phyloP scores from a whole-genome alignment of 1,140 invertebrate genomes.

The Argopecten irradians region DNA sequence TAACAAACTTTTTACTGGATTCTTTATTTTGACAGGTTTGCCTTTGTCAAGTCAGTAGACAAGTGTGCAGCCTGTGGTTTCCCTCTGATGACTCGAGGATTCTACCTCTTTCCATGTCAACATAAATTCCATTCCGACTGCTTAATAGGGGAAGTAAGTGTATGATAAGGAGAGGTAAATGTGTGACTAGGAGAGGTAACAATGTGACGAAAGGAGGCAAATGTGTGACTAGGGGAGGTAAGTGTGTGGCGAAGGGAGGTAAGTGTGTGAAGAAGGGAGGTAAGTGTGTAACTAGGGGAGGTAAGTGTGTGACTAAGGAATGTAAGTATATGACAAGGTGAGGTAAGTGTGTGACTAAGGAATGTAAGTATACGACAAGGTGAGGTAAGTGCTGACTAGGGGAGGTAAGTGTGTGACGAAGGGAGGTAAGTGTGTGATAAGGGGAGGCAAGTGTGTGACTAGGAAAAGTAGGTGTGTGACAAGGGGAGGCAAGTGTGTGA shows the following conservation, averaged over 20 bases:
- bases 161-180: background rate
- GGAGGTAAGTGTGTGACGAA: too few species aligned
- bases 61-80: conserved; percentile 89
- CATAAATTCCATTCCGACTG: conserved; percentile 97
- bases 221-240: background rate
- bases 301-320: background rate
- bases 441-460: too few species aligned
- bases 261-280: background rate
- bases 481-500: too few species aligned
- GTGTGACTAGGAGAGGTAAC: background rate
- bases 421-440: too few species aligned
- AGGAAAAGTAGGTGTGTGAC: too few species aligned
- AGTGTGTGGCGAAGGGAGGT: background rate
- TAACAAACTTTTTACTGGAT: background rate
- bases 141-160: conserved; percentile 85
- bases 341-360: too few species aligned
- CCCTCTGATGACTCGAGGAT: conserved; percentile 88
- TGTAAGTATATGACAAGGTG: too few species aligned
- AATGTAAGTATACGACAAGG: too few species aligned
- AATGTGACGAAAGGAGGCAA: too few species aligned
- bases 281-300: background rate
- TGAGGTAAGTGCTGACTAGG: too few species aligned
- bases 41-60: conserved; percentile 86
- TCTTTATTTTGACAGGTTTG: conserved; percentile 80
- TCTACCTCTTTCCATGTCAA: conserved; percentile 96